Conservation (phyloP, 2,888 invertebrate species). For the Sphaerophoria rueppellii region DNA sequence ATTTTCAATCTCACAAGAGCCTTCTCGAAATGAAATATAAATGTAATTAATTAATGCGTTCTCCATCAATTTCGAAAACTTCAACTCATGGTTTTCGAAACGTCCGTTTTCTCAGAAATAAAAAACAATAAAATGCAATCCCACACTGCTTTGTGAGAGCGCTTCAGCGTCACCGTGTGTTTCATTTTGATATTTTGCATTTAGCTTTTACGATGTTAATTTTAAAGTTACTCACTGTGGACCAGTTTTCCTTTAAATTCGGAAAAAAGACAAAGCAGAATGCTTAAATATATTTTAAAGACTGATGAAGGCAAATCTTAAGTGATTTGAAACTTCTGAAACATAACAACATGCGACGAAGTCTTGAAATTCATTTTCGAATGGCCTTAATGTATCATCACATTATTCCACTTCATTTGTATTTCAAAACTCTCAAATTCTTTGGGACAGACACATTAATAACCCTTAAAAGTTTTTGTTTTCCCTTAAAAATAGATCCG, state of each 20-base stretch:
- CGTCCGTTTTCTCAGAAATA: background rate
- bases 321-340: background rate
- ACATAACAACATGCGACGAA: too few relatives aligned
- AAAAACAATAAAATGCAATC: conserved; percentile 1
- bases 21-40: conserved; percentile 12
- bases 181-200: background rate
- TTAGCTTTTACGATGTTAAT: background rate
- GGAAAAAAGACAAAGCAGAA: too few relatives aligned
- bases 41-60: conserved; percentile 38
- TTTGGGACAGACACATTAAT: background rate
- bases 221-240: too few relatives aligned
- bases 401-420: background rate
- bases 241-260: too few relatives aligned
- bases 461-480: background rate
- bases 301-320: background rate
- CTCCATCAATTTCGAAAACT: conserved; percentile 26
- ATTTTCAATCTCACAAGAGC: background rate
- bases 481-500: background rate
- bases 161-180: background rate
- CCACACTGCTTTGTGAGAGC: too few relatives aligned
- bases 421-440: background rate
- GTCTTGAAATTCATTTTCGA: background rate
- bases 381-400: conserved; percentile 3
- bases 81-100: background rate
- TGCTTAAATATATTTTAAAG: too few relatives aligned